Evolutionary conservation across 2,888 invertebrate species (phyloP).

Genomic region (Bimastos eiseni): DNA sequence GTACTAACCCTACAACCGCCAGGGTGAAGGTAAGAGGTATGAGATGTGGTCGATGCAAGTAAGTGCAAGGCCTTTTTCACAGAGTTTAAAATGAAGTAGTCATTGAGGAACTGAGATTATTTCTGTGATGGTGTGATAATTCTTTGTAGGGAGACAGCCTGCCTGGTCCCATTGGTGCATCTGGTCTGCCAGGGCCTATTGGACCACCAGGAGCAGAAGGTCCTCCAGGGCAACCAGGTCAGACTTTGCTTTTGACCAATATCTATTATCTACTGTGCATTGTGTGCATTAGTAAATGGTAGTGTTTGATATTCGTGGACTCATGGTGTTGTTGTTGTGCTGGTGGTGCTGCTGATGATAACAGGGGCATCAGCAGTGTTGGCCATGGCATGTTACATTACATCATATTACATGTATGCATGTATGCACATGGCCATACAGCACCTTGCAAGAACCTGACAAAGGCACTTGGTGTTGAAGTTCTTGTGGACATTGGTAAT

Average conservation of each 20-base stretch:
- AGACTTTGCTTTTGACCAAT: neutral
- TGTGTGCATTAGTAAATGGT: neutral
- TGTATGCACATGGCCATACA: no score
- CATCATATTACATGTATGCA: no score
- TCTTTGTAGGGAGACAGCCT: slow-evolving; percentile 21
- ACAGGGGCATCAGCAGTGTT: no score
- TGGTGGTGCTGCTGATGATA: neutral
- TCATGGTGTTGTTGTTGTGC: neutral
- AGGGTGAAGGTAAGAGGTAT: neutral
- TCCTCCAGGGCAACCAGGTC: neutral
- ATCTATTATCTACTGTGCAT: neutral
- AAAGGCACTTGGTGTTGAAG: no score
- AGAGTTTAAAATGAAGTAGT: neutral
- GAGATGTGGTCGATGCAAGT: neutral
- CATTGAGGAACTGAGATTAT: neutral
- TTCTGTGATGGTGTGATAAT: neutral
- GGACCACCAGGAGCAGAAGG: slow-evolving; percentile 13
- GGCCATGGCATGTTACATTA: no score
- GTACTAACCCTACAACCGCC: neutral
- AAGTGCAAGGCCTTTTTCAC: neutral
- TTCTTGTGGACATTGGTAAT: no score
- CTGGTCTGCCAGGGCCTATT: neutral
- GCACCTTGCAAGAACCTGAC: no score
- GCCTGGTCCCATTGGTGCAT: neutral
- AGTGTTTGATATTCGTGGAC: no score